A percentile compares a stretch with the other conserved stretches of the same genome.
Conservation (phyloP, 2,888 invertebrate genomes). For the Eupelmus urozonus region DNA sequence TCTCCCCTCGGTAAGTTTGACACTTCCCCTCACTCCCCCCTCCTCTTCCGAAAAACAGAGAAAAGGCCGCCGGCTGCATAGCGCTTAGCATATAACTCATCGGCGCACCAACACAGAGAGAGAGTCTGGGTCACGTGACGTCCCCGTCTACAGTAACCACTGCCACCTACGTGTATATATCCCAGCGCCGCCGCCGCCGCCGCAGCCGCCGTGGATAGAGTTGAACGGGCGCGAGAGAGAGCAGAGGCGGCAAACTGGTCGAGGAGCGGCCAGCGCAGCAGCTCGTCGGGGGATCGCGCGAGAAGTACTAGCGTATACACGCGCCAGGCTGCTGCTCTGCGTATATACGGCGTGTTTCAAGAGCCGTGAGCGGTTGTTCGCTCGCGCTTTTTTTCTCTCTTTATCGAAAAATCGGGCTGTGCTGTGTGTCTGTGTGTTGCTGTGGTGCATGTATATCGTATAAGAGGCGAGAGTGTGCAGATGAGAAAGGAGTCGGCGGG, state of each 20-base stretch:
- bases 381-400: background rate
- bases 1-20: background rate
- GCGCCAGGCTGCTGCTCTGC: background rate
- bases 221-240: constrained; percentile 33
- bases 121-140: constrained; percentile 8
- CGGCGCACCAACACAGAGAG: background rate
- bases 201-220: background rate
- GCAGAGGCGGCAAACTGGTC: constrained; percentile 56
- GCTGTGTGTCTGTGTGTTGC: constrained; percentile 11
- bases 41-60: background rate
- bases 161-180: background rate
- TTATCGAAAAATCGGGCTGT: background rate
- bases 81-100: background rate
- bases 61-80: background rate
- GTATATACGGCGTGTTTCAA: background rate
- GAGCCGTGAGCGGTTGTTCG: background rate
- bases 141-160: background rate
- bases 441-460: background rate
- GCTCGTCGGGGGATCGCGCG: constrained; percentile 8
- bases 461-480: constrained; percentile 11
- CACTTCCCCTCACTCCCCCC: background rate
- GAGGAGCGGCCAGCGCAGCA: constrained; percentile 45
- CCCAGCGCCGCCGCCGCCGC: background rate
- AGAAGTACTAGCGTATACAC: background rate
- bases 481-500: constrained; percentile 7